Evolutionary conservation across 2,113 vertebrate species (phyloP), one percentile per base, ranked within the genome.

Genomic region (Centropristis striata): DNA sequence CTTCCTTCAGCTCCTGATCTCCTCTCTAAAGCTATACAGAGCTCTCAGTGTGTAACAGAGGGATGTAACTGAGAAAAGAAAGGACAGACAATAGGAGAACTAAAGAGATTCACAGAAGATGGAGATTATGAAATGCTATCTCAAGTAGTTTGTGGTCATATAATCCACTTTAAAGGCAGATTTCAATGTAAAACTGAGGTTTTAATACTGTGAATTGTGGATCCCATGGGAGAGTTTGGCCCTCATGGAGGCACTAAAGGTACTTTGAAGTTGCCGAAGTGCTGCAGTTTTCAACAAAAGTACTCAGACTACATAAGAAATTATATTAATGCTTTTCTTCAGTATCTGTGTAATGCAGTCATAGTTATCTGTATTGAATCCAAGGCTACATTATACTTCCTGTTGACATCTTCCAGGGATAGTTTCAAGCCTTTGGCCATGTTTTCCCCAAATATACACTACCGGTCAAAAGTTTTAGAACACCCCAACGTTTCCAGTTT

Each of bases 1-100:
- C 49, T 53, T 21, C 58, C n/a, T 51, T 44, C 37, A 36, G 60
- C 57, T 39, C 23, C 37, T 21, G 49, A 64, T 83, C n/a, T 60
- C 41, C 53, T 25, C 51, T 42, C 57, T 6, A n/a, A 68, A 53
- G 51, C 55, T 32, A 61, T 21, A 23, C 2, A 36, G 46, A 71
- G 66, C 59, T 51, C 15, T 13, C 49, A 16, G 39, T 27, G 32
- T 81, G 49, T 3, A 0, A 71, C 21, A 5, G 23, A 68, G 15
- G 20, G n/a, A 46, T 72, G 36, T 10, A 16, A 42, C 8, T 11
- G 8, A 36, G 21, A 36, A 37, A 23, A 14, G 8, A 1, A 12
- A 4, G 4, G 41, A 20, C 10, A 41, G 21, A 67, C 32, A 51
- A 51, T 7, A 37, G 63, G 11, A n/a, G 46, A 66, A n/a, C 20